Percentiles rank a stretch among this genome's conserved stretches.
phyloP scores from a whole-genome alignment of 2,797 vertebrate genomes.

The Podargus strigoides region DNA sequence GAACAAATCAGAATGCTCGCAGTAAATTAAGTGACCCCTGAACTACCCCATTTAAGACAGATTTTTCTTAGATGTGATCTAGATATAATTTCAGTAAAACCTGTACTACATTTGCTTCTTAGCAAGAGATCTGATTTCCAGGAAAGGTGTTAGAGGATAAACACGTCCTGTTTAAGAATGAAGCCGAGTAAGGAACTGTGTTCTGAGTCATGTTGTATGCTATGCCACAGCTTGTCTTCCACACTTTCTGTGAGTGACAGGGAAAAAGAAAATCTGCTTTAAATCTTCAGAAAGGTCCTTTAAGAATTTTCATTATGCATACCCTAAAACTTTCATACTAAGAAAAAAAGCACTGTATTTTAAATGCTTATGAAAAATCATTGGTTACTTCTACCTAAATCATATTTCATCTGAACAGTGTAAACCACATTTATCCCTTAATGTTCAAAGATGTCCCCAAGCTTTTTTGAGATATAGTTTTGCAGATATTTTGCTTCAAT shows the following conservation, averaged over 20 bases:
- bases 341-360: background rate
- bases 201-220: background rate
- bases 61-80: background rate
- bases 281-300: background rate
- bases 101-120: background rate
- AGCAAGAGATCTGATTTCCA: background rate
- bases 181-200: background rate
- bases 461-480: background rate
- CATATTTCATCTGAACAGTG: background rate
- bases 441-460: background rate
- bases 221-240: background rate
- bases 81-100: background rate
- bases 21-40: background rate
- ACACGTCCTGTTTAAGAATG: background rate
- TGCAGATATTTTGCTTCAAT: background rate
- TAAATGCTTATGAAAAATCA: background rate
- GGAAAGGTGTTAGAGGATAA: background rate
- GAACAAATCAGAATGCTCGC: background rate
- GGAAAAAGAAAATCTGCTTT: background rate
- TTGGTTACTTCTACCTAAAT: background rate
- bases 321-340: background rate
- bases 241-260: background rate
- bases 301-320: background rate
- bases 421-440: background rate
- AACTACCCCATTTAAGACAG: background rate